A percentile compares a stretch with the other conserved stretches of the same genome.
phyloP scores from a whole-genome alignment of 1,140 invertebrate genomes.

The Aphelinus certus region DNA sequence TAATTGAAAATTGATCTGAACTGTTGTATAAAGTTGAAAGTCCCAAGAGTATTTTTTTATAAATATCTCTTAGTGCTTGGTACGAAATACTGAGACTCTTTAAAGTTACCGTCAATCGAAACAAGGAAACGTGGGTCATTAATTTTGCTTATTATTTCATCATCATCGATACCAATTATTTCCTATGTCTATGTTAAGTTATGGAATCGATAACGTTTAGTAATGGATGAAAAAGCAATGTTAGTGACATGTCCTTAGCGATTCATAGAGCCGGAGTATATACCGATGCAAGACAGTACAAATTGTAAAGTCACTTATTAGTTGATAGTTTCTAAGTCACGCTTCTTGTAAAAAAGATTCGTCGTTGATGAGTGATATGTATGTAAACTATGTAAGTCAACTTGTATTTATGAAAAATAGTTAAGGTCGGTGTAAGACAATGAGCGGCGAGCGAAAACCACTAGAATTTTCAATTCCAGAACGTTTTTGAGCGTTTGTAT shows the following conservation, averaged over 20 bases:
- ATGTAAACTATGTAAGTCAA: conserved; percentile 29
- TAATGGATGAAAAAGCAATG: background rate
- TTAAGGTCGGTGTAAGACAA: background rate
- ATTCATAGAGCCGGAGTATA: conserved; percentile 26
- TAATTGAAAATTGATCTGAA: conserved; percentile 17
- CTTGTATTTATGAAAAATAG: conserved; percentile 29
- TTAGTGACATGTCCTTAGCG: conserved; percentile 21
- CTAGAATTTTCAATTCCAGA: background rate
- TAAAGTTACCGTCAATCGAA: conserved; percentile 33
- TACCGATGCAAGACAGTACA: conserved; percentile 40
- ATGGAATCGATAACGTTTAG: conserved; percentile 1
- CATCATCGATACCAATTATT: conserved; percentile 22
- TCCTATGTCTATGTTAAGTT: background rate
- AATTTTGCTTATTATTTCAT: background rate
- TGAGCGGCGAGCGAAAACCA: background rate
- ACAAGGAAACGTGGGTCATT: conserved; percentile 6
- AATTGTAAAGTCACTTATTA: conserved; percentile 40
- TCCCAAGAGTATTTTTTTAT: conserved; percentile 33
- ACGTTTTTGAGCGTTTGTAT: conserved; percentile 16
- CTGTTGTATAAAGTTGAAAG: conserved; percentile 21
- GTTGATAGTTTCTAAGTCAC: conserved; percentile 35
- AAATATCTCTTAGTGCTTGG: conserved; percentile 28
- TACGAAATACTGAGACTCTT: conserved; percentile 21
- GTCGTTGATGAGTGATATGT: conserved; percentile 36
- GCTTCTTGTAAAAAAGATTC: conserved; percentile 34